Evolutionary conservation across 2,888 invertebrate species (phyloP), one percentile per base, ranked within the genome.

Genomic region (Himalopsyche japonica): DNA sequence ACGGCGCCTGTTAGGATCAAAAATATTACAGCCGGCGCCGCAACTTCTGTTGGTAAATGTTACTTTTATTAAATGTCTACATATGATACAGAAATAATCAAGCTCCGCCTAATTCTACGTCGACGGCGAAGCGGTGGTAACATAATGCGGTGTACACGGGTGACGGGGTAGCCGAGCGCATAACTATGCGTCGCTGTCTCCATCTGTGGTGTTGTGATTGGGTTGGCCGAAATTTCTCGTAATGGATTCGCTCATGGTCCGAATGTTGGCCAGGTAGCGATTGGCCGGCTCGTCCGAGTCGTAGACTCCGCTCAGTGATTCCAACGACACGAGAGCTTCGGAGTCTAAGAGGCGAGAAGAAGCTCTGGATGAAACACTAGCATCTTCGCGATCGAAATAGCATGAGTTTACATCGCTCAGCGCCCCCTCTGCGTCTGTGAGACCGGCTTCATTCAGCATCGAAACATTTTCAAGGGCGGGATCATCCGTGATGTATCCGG

Each of bases 391-490:
- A 88, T 94, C 94, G 90, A 95, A 95, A 90, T 95, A 96, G 88
- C 96, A 95, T 10, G 96, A 96, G 91, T 97, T 97, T 80, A 97
- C 96, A 91, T 97, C 97, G 88, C 97, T 97, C 85, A 97, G 92
- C 34, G 97, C 97, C 84, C 96, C 97, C 92, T 97, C 97, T 12
- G 96, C 97, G 91, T 97, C 97, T 1, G 97, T 97, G 76, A 97
- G 93, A 10, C 97, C 97, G 27, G 96, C 95, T 90, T 97, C 97
- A 91, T 97, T 96, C 24, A 97, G 90, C 93, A 97, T 94, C 64
- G 97, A 97, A 80, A 96, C 94, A 90, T 97, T 97, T 90, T 97
- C 97, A 15, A 97, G 92, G 20, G 96, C 96, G 0, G 96, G 96
- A 90, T 97, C 97, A 90, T 97, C 97, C 0, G 96, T 97, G n/a